Base-by-base conservation (phyloP, 2,113 vertebrate genomes). In the Psittacara wagleri region DNA sequence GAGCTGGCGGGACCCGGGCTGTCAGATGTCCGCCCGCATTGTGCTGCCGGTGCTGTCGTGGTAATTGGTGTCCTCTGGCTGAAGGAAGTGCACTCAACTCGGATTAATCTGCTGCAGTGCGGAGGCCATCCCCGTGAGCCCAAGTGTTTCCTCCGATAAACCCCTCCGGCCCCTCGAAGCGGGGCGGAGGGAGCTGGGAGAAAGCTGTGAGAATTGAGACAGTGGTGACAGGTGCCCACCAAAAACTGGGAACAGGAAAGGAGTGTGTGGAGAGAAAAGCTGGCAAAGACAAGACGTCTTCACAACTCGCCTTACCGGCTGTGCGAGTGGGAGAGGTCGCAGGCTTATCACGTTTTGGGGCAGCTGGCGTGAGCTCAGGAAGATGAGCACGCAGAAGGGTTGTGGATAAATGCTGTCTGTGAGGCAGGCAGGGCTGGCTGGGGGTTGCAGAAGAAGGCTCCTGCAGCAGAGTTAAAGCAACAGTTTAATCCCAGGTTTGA, bases 121-220 rank as follows among this genome's bases (percentile, higher is more conserved):
- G 98, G 98, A 99, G 98, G 98, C 99, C 99, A 99, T 99, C 99
- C 98, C 99, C 95, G 97, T 97, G 98, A 99, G 97, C 93, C 97
- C 98, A 97, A 99, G 98, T 99, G 99, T 99, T 99, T 99, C 99
- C 99, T 99, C 98, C 98, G 99, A 99, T 99, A 99, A 99, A 99
- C 98, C 98, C 98, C 70, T 23, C 49, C 17, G 27, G 94, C 81
- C 91, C 57, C 79, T 81, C 29, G 27, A 80, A 35, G 89, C 94
- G 83, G 96, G 94, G 95, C 48, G 80, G 86, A 94, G 90, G 83
- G 52, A 91, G 91, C 95, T 44, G 44, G 95, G 96, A 95, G 77
- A 97, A 97, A 97, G 94, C 97, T 82, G 97, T 63, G 97, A 96
- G 92, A 97, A 97, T 91, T 91, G 94, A 96, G 97, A 66, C 83